phyloP scores from a whole-genome alignment of 2,797 vertebrate genomes.

The Coccyzus lansbergi region DNA sequence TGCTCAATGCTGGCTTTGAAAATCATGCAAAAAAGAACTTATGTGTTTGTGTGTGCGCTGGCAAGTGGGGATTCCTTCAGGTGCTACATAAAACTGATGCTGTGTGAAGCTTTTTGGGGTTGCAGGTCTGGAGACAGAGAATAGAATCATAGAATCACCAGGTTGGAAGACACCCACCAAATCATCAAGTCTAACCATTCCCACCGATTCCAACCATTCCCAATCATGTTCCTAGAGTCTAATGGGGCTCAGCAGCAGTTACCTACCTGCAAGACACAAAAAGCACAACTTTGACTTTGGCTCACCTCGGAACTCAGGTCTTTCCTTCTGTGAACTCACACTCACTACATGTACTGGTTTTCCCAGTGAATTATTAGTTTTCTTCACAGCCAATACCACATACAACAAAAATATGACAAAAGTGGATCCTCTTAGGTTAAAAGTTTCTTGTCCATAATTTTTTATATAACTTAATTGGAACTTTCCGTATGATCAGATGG shows the following conservation, averaged over 20 bases:
- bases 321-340: neutral
- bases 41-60: too few species aligned
- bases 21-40: neutral
- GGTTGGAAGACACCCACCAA: too few species aligned
- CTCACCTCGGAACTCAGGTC: neutral
- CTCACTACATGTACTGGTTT: neutral
- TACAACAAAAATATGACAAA: neutral
- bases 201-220: too few species aligned
- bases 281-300: rapidly evolving
- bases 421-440: conserved; percentile 24
- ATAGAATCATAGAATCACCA: too few species aligned
- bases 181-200: too few species aligned
- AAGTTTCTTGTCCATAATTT: conserved; percentile 60
- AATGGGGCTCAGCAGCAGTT: neutral
- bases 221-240: neutral
- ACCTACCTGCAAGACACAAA: neutral
- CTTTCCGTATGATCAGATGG: conserved; percentile 65
- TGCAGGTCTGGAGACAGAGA: too few species aligned
- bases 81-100: neutral
- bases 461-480: conserved; percentile 70
- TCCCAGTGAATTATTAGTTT: neutral
- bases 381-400: neutral
- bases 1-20: neutral
- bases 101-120: neutral
- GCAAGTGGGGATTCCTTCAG: neutral